A percentile compares a stretch with the other conserved stretches of the same genome.
phyloP scores from a whole-genome alignment of 2,888 invertebrate genomes.

The Cryptus armator region DNA sequence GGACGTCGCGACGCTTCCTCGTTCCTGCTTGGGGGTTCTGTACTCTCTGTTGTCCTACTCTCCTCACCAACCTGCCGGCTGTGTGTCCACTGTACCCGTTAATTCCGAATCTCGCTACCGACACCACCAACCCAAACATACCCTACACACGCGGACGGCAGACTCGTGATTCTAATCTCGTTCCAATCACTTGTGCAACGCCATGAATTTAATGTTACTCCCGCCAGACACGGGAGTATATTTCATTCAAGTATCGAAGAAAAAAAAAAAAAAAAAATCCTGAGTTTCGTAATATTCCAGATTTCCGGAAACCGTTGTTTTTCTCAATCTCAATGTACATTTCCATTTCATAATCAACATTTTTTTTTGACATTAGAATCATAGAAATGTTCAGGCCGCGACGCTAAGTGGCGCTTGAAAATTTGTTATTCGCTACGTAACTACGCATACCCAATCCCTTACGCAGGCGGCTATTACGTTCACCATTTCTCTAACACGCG shows the following conservation, averaged over 20 bases:
- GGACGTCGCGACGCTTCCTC: slow-evolving; percentile 60
- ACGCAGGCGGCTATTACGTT: background rate
- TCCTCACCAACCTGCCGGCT: slow-evolving; percentile 7
- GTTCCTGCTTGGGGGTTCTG: slow-evolving; percentile 35
- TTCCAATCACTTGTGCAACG: background rate
- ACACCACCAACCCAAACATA: background rate
- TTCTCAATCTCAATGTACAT: too few relatives aligned
- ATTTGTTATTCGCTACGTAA: background rate
- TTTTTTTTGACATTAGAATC: too few relatives aligned
- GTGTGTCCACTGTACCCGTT: slow-evolving; percentile 21
- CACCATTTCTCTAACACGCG: background rate
- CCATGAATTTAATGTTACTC: background rate
- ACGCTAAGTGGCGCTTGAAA: too few relatives aligned
- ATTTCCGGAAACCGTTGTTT: too few relatives aligned
- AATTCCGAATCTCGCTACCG: background rate
- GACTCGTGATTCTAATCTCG: slow-evolving; percentile 15
- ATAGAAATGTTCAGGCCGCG: too few relatives aligned
- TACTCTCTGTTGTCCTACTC: slow-evolving; percentile 26
- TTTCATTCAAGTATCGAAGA: background rate
- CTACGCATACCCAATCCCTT: background rate
- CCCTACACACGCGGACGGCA: background rate
- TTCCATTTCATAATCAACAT: too few relatives aligned
- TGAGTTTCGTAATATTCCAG: too few relatives aligned
- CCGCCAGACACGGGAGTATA: background rate
- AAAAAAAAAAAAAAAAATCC: background rate